Evolutionary conservation across 2,113 vertebrate genomes (phyloP).

Genomic region (Pygathrix nemaeus): DNA sequence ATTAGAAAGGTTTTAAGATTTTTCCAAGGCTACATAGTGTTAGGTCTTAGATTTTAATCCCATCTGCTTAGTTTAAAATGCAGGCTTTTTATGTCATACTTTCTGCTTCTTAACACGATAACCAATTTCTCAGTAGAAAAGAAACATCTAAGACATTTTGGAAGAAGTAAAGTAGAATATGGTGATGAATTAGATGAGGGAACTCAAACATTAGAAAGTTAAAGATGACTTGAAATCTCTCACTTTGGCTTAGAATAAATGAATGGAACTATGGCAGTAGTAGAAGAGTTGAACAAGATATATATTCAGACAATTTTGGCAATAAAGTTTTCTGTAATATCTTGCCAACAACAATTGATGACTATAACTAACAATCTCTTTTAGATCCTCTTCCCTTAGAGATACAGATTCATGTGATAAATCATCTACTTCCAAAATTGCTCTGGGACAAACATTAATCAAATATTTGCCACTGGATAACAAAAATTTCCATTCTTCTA

Average conservation of each 20-base stretch:
- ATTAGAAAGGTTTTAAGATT: neutral
- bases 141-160: neutral
- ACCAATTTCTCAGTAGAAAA: neutral
- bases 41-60: neutral
- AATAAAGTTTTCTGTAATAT: neutral
- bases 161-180: neutral
- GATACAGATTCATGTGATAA: neutral
- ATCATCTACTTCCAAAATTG: neutral
- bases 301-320: neutral
- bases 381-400: neutral
- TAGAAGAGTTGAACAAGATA: neutral
- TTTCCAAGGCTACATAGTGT: neutral
- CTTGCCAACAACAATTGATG: neutral
- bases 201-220: neutral
- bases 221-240: neutral
- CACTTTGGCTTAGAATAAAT: neutral
- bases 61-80: neutral
- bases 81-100: neutral
- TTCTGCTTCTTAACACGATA: neutral
- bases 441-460: neutral
- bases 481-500: neutral
- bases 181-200: neutral
- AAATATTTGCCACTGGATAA: neutral
- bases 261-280: neutral
- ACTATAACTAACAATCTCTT: neutral